phyloP scores from a whole-genome alignment of 2,797 vertebrate species.

The Rhinophrynus dorsalis region DNA sequence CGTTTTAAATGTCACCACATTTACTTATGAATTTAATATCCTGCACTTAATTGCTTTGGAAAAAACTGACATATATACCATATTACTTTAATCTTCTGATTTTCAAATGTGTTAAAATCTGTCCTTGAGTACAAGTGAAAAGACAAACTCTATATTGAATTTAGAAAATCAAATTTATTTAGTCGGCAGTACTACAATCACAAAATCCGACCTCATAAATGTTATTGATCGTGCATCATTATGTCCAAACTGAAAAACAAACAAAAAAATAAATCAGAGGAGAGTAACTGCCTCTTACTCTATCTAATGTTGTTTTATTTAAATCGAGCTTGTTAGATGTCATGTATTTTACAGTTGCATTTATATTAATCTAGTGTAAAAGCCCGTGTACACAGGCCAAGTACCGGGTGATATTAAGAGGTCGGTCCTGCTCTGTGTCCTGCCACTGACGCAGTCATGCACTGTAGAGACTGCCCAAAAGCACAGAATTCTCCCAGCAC shows the following conservation, averaged over 20 bases:
- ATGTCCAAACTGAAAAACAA: neutral
- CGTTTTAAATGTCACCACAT: slow-evolving; percentile 31
- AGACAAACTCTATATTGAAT: slow-evolving; percentile 2
- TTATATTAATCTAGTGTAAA: slow-evolving; percentile 39
- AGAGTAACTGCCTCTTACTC: neutral
- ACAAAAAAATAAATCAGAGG: slow-evolving; percentile 23
- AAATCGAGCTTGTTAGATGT: slow-evolving; percentile 33
- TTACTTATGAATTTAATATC: slow-evolving; percentile 28
- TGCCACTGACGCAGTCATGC: too few species aligned
- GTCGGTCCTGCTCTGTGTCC: too few species aligned
- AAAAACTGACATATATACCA: slow-evolving; percentile 9
- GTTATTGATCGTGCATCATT: slow-evolving; percentile 21
- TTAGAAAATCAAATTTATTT: slow-evolving; percentile 12
- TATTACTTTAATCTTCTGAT: slow-evolving; percentile 33
- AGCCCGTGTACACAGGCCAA: neutral
- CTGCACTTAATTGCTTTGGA: neutral
- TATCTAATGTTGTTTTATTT: neutral
- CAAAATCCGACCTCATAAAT: neutral
- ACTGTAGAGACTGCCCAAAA: too few species aligned
- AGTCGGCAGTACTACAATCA: slow-evolving; percentile 5
- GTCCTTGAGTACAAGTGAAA: slow-evolving; percentile 3
- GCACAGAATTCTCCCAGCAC: too few species aligned
- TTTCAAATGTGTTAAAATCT: slow-evolving; percentile 10
- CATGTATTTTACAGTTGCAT: slow-evolving; percentile 15
- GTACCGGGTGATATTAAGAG: too few species aligned